Base-by-base conservation (phyloP, 2,888 invertebrate species). In the Epiblema foenella region DNA sequence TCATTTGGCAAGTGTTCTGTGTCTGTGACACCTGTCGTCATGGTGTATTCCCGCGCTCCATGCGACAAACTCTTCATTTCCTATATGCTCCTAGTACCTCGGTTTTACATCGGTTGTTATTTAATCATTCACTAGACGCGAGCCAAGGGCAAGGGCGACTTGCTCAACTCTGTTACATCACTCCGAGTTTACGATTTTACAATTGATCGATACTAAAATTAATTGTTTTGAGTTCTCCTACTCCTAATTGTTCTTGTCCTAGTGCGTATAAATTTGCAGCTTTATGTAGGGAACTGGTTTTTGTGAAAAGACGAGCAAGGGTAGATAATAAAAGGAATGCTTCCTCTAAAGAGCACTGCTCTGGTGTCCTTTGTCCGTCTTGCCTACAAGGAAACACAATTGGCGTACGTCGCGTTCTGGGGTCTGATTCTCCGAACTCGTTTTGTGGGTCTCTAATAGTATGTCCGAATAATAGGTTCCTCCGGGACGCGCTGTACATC, bases 1-100 rank as follows among this genome's bases (percentile, higher is more conserved):
- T 87, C 80, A 81, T 86, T 91, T 91, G 92, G 90, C 91, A 89
- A 85, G 80, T 81, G 83, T 83, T 85, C 81, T 81, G 78, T 80
- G 78, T 77, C 79, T 77, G 76, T 76, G 83, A 82, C 91, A 91
- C 90, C 91, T 91, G 90, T 87, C 88, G 83, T 83, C 83, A 79
- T 79, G 74, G 81, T 78, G 79, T 82, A 82, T 84, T 83, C 83
- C 81, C 79, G 75, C 74, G 51, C 24, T 24, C 20, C 39, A 39
- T 64, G 52, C 20, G 39, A 39, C 18, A 15, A 24, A 60, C 76
- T 72, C 65, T 73, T 70, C 74, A 68, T 73, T 73, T 54, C 17
- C 71, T 72, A 74, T 4, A 24, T 77, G 42, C 54, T 56, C 63
- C 69, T 59, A 33, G 59, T 52, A 60, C 46, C 46, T 56, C 15